Evolutionary conservation across 2,797 vertebrate species (phyloP), one percentile per base, ranked within the genome.

Genomic region (Yasuhikotakia modesta): DNA sequence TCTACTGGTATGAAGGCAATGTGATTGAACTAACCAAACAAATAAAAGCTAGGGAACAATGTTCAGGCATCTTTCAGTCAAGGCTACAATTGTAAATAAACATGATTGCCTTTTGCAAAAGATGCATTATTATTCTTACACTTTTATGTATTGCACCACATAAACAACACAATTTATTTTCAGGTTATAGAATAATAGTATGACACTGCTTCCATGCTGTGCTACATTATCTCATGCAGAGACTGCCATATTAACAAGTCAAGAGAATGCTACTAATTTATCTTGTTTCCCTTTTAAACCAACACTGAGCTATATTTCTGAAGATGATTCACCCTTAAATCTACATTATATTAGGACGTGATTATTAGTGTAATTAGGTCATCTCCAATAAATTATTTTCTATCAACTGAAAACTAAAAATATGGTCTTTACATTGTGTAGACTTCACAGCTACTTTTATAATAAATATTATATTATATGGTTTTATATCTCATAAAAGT

Each of bases 201-300:
- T 35, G 0, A 39, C 3, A 19, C 43, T 63, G 45, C 2, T 12
- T 30, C 22, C 75, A 77, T 77, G 66, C 75, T 70, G 57, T 66
- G 76, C 58, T 60, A 60, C 52, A 63, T 64, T 19, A 65, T 50
- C 17, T 12, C 83, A 85, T 82, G 79, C 83, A 69, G 17, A 19
- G 65, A 53, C 68, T 57, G 72, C 45, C 74, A 72, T 66, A 57
- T 65, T 65, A 63, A 16, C 43, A 60, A 61, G 53, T 27, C 32
- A 82, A 57, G 14, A 60, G 17, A 21, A 67, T 14, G 22, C 60
- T 22, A 24, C 19, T 19, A 46, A 30, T 53, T 30, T 11, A 19
- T 11, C 32, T n/a, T 3, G 4, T 53, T 52, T 24, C 30, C 17
- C 2, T 30, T 43, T 72, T 61, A 19, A 53, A 21, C 12, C 22